phyloP scores from a whole-genome alignment of 1,140 invertebrate genomes.

The Bombus fervidus region DNA sequence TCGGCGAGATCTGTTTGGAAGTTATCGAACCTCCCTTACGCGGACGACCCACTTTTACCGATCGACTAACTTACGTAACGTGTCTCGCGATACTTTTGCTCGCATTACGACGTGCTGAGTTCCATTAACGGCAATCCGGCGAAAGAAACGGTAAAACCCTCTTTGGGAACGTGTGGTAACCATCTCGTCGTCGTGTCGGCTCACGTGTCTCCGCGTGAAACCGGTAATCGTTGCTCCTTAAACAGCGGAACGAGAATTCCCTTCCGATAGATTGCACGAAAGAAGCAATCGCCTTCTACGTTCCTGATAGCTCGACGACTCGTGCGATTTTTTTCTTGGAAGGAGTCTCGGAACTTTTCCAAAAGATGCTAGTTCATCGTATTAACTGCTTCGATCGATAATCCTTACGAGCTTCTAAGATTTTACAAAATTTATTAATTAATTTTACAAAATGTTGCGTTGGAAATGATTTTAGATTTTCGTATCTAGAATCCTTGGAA shows the following conservation, averaged over 20 bases:
- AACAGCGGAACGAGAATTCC: neutral
- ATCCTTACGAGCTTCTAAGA: neutral
- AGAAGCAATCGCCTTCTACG: neutral
- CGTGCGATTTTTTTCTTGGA: neutral
- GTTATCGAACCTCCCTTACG: slow-evolving; percentile 42
- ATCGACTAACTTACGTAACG: slow-evolving; percentile 43
- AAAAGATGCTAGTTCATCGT: too few species aligned
- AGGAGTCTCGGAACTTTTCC: too few species aligned
- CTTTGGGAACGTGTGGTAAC: slow-evolving; percentile 34
- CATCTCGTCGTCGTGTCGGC: slow-evolving; percentile 10
- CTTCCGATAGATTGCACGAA: neutral
- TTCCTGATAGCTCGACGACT: neutral
- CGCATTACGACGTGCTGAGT: slow-evolving; percentile 45
- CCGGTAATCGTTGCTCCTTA: slow-evolving; percentile 11
- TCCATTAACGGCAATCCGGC: slow-evolving; percentile 52
- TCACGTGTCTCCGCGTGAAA: slow-evolving; percentile 26
- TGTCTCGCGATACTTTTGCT: slow-evolving; percentile 41
- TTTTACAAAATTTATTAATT: too few species aligned
- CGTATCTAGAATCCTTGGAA: too few species aligned
- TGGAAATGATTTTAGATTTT: too few species aligned
- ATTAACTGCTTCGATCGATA: too few species aligned
- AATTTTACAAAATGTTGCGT: too few species aligned
- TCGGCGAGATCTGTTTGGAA: slow-evolving; percentile 25
- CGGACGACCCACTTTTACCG: slow-evolving; percentile 66
- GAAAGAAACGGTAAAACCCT: slow-evolving; percentile 53